A percentile compares a stretch with the other conserved stretches of the same genome.
Evolutionary conservation across 1,140 invertebrate genomes (phyloP).

Genomic region (Trachelipus rathkii): DNA sequence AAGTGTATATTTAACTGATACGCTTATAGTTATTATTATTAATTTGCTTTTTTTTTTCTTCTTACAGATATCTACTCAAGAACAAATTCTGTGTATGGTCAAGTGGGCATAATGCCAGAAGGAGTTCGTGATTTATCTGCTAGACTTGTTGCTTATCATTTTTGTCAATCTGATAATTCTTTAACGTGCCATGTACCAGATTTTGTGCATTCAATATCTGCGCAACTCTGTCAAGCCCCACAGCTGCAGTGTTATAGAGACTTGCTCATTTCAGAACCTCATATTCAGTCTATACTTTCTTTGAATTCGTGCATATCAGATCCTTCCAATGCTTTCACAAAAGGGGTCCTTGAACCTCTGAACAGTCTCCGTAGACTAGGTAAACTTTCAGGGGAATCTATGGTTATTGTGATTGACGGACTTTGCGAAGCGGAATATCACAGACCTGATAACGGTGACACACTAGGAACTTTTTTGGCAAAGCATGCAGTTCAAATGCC

Average conservation of each 20-base stretch:
- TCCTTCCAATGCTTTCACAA: conserved; percentile 69
- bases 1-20: background rate
- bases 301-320: conserved; percentile 41
- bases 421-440: conserved; percentile 95
- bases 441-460: conserved; percentile 67
- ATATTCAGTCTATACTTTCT: conserved; percentile 56
- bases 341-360: conserved; percentile 85
- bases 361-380: conserved; percentile 51
- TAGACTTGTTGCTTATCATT: conserved; percentile 88
- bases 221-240: conserved; percentile 82
- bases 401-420: conserved; percentile 81
- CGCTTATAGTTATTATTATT: background rate
- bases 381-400: conserved; percentile 60
- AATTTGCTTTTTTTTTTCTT: background rate
- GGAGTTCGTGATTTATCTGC: conserved; percentile 64
- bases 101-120: conserved; percentile 52
- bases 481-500: conserved; percentile 80
- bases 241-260: conserved; percentile 80
- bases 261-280: conserved; percentile 74
- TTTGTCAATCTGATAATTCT: conserved; percentile 90
- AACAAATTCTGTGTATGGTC: conserved; percentile 28
- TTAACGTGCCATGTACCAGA: conserved; percentile 88
- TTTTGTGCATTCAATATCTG: conserved; percentile 87
- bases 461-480: conserved; percentile 81
- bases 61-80: conserved; percentile 39